These are phyloP conservation scores for Catostomus latipinnis DNA, from an alignment of 2,797 vertebrate genomes.

Conservation along the genomic window DNA sequence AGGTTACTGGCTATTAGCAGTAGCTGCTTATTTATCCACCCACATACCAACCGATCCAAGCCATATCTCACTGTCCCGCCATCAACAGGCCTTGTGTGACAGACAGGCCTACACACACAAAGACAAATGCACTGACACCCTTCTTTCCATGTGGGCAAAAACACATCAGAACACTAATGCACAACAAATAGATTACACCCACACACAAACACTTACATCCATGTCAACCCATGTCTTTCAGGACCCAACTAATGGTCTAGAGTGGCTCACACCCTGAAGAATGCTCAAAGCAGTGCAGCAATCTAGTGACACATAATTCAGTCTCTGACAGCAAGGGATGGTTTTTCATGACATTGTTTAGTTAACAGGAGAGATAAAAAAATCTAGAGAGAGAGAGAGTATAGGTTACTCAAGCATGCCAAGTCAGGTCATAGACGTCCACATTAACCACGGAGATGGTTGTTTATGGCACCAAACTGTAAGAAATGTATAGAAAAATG, in stretches of 20 bases:
- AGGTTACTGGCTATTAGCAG: slow-evolving; percentile 52
- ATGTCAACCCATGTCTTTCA: slow-evolving; percentile 32
- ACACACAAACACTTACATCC: slow-evolving; percentile 36
- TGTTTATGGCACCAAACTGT: no score
- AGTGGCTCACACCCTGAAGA: slow-evolving; percentile 39
- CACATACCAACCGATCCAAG: slow-evolving; percentile 45
- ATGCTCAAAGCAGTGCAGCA: slow-evolving; percentile 20
- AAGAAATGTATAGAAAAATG: no score
- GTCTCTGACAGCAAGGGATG: not conserved
- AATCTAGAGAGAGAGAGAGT: not conserved
- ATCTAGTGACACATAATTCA: slow-evolving; percentile 45
- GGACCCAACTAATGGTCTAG: slow-evolving; percentile 36
- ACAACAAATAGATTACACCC: slow-evolving; percentile 34
- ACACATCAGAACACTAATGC: slow-evolving; percentile 38
- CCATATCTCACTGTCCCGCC: slow-evolving; percentile 54
- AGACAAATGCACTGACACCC: slow-evolving; percentile 20
- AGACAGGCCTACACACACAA: slow-evolving; percentile 19
- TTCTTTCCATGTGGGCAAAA: slow-evolving; percentile 57
- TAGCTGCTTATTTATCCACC: slow-evolving; percentile 43
- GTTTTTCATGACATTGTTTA: slow-evolving; percentile 8
- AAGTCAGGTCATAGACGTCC: not conserved
- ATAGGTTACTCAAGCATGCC: not conserved
- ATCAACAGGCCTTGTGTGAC: slow-evolving; percentile 9
- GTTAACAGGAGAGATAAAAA: not conserved
- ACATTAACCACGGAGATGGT: not conserved